Evolutionary conservation across 2,797 vertebrate species (phyloP).

Genomic region (Oreochromis mossambicus): DNA sequence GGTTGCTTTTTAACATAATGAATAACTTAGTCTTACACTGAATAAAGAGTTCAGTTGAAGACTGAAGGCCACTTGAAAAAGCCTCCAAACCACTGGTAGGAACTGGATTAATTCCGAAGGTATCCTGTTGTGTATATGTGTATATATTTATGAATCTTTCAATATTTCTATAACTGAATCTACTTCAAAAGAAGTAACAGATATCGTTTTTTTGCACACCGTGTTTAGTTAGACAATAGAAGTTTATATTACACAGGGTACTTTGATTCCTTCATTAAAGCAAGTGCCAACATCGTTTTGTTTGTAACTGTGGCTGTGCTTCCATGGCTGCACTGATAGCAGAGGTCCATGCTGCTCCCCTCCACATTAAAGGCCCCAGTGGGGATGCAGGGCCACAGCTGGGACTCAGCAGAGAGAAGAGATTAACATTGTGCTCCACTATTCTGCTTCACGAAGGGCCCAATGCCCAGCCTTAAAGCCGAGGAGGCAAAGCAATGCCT

Average conservation of each 20-base stretch:
- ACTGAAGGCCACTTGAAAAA: not conserved
- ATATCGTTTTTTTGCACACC: not conserved
- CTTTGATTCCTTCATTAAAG: not conserved
- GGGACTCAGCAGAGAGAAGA: conserved; percentile 52
- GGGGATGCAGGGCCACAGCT: conserved; percentile 56
- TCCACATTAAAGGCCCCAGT: conserved; percentile 23
- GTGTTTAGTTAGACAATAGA: not conserved
- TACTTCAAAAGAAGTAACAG: not conserved
- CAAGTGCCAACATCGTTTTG: not conserved
- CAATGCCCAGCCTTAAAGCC: conserved; percentile 52
- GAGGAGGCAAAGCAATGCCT: conserved; percentile 51
- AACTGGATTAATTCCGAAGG: not conserved
- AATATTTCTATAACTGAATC: not conserved
- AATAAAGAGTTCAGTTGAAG: not conserved
- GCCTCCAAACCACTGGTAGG: not conserved
- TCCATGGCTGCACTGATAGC: not conserved
- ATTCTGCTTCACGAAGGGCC: conserved; percentile 54
- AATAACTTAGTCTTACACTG: not conserved
- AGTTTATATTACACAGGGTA: not conserved
- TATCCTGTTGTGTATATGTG: not conserved
- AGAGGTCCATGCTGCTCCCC: conserved; percentile 10
- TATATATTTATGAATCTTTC: not conserved
- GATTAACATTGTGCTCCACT: conserved; percentile 55
- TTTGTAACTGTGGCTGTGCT: not conserved
- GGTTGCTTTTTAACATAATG: not conserved